Evolutionary conservation across 2,797 vertebrate genomes (phyloP).

Genomic region (Sebastes cheni): DNA sequence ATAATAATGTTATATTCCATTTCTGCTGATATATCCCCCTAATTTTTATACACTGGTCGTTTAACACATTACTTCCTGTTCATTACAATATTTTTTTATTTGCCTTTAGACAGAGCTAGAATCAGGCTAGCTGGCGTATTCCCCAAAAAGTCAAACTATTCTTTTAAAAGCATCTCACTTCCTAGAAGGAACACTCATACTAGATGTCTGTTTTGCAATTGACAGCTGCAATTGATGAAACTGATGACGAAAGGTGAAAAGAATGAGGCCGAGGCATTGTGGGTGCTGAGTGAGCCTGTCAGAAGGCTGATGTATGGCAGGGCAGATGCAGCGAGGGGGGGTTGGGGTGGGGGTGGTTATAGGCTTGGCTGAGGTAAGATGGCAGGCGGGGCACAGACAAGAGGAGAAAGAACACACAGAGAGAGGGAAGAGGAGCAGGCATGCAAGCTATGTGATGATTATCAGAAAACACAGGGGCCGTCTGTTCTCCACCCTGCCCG

Average conservation of each 20-base stretch:
- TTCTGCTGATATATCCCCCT: no score
- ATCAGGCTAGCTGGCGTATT: neutral
- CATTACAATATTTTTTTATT: neutral
- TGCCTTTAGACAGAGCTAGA: neutral
- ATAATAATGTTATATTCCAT: no score
- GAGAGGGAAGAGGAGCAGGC: constrained; percentile 64
- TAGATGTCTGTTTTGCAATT: constrained; percentile 24
- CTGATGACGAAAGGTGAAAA: constrained; percentile 56
- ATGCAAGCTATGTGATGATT: constrained; percentile 84
- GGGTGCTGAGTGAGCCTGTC: constrained; percentile 72
- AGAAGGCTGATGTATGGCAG: constrained; percentile 70
- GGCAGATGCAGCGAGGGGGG: constrained; percentile 63
- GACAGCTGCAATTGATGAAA: constrained; percentile 58
- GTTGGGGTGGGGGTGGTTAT: neutral
- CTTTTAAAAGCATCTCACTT: neutral
- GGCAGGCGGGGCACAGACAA: constrained; percentile 53
- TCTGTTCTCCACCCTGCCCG: constrained; percentile 75
- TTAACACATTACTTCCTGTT: neutral
- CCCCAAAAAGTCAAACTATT: neutral
- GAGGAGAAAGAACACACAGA: constrained; percentile 44
- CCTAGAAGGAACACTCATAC: constrained; percentile 8
- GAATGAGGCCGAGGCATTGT: constrained; percentile 57
- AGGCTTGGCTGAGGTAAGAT: constrained; percentile 61
- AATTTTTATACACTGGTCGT: no score
- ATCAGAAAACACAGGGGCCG: constrained; percentile 80